Conservation (phyloP, 2,113 vertebrate species). For the Haliaeetus leucogaster region DNA sequence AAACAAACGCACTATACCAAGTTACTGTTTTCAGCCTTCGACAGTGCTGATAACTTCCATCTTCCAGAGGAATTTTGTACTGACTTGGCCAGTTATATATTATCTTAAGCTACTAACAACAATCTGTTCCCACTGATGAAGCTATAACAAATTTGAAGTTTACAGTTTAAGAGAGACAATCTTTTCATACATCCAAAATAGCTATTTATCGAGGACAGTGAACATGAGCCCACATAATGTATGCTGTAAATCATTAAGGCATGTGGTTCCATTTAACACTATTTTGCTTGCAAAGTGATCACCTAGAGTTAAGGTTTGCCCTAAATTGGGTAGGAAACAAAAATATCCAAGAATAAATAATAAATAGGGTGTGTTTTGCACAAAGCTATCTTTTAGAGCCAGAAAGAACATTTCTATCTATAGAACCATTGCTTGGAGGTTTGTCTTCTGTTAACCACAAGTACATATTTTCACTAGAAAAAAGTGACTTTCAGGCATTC, state of each 20-base stretch:
- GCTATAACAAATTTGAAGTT: neutral
- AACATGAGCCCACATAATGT: neutral
- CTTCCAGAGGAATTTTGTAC: neutral
- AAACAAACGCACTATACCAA: neutral
- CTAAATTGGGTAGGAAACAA: constrained; percentile 16
- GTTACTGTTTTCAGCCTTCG: neutral
- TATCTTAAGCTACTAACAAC: neutral
- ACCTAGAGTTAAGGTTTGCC: constrained; percentile 1
- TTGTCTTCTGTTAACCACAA: constrained; percentile 37
- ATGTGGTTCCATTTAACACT: constrained; percentile 55
- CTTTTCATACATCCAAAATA: constrained; percentile 16
- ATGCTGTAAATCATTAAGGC: neutral
- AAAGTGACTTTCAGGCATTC: neutral
- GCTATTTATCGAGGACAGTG: constrained; percentile 4
- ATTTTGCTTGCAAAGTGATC: constrained; percentile 54
- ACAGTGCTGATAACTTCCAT: neutral
- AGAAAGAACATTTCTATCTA: constrained; percentile 38
- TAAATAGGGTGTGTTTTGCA: constrained; percentile 25
- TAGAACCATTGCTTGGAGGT: neutral
- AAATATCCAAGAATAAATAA: constrained; percentile 54
- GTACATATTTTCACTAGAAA: constrained; percentile 37
- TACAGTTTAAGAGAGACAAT: neutral
- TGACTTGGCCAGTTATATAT: neutral
- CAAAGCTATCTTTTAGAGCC: constrained; percentile 22
- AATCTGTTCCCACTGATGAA: neutral